Conservation (phyloP, 2,113 vertebrate species). For the Bos taurus region DNA sequence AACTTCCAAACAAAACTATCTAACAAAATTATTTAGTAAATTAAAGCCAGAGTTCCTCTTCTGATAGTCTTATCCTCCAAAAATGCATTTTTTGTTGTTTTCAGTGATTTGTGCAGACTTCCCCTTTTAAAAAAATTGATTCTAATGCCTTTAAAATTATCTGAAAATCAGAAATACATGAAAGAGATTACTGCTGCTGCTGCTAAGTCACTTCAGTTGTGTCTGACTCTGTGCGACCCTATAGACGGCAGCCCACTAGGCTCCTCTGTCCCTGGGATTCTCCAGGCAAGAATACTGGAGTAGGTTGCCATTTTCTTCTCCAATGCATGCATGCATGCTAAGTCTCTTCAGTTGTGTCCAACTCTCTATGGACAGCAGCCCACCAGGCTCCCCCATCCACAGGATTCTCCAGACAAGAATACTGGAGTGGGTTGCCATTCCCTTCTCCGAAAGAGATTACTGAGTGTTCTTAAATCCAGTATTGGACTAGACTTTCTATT, state of each 20-base stretch:
- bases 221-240: neutral
- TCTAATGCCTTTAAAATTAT: neutral
- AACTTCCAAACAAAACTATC: neutral
- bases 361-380: neutral
- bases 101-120: neutral
- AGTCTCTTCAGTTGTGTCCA: neutral
- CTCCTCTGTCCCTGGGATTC: neutral
- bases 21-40: neutral
- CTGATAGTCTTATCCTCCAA: neutral
- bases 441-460: neutral
- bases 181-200: neutral
- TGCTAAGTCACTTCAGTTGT: fast-evolving
- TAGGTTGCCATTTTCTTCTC: neutral
- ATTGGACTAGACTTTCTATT: neutral
- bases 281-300: neutral
- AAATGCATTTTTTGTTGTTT: neutral
- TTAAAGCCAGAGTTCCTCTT: neutral
- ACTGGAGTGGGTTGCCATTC: neutral
- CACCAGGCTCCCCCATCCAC: neutral
- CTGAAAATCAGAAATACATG: neutral
- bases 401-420: neutral
- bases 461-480: neutral
- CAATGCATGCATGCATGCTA: neutral
- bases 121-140: neutral
- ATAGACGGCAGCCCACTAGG: neutral